Conservation (phyloP, 2,888 invertebrate species). For the Limnephilus rhombicus region DNA sequence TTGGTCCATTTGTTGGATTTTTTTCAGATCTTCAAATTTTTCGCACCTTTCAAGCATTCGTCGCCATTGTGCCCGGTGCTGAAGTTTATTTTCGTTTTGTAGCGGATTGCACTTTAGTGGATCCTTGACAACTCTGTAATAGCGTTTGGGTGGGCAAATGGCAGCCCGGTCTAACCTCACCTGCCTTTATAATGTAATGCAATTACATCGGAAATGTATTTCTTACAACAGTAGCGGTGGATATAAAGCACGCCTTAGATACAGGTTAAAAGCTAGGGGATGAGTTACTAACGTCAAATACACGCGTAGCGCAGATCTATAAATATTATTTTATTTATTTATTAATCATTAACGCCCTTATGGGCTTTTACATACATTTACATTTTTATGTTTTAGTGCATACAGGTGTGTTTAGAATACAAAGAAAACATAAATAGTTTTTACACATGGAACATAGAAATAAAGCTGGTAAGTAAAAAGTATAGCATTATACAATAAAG, state of each 20-base stretch:
- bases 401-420: too few species aligned
- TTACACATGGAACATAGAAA: too few species aligned
- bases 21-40: conserved; percentile 51
- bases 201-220: conserved; percentile 40
- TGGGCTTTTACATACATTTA: too few species aligned
- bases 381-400: too few species aligned
- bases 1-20: conserved; percentile 60
- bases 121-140: conserved; percentile 52
- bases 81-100: conserved; percentile 58
- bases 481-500: too few species aligned
- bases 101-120: conserved; percentile 53
- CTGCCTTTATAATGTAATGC: conserved; percentile 53
- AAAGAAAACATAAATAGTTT: too few species aligned
- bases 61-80: conserved; percentile 56
- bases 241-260: background rate
- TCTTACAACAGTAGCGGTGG: conserved; percentile 43
- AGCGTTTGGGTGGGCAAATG: conserved; percentile 59
- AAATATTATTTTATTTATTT: too few species aligned
- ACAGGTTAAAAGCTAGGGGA: background rate
- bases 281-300: background rate
- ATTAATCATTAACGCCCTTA: too few species aligned
- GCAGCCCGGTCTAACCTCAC: conserved; percentile 53
- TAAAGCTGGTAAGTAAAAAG: too few species aligned
- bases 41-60: conserved; percentile 57
- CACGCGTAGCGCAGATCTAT: background rate